Conservation (phyloP, 1,140 invertebrate genomes). For the Hermatobates lingyangjiaoensis region DNA sequence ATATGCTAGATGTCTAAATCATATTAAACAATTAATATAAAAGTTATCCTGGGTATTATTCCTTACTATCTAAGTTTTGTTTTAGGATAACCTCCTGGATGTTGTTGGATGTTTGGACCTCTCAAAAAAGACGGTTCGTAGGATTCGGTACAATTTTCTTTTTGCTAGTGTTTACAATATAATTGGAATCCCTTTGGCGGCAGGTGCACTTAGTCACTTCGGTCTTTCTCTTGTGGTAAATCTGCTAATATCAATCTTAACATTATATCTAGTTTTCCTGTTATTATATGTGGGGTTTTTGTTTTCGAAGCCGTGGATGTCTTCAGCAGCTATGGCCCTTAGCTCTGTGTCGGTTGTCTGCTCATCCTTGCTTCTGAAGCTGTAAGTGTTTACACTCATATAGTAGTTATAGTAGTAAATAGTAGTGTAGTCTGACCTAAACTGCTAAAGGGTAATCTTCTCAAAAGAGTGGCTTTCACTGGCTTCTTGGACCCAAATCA, state of each 20-base stretch:
- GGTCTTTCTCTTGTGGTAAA: slow-evolving; percentile 55
- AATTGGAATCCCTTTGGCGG: slow-evolving; percentile 90
- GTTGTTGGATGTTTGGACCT: slow-evolving; percentile 88
- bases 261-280: too few species aligned
- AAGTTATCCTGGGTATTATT: too few species aligned
- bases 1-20: too few species aligned
- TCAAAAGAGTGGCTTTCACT: too few species aligned
- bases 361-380: slow-evolving; percentile 81
- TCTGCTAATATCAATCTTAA: too few species aligned
- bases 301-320: slow-evolving; percentile 87
- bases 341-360: slow-evolving; percentile 94
- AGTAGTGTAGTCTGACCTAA: too few species aligned
- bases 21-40: too few species aligned
- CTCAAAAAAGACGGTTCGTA: slow-evolving; percentile 72
- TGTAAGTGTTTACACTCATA: too few species aligned
- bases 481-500: too few species aligned
- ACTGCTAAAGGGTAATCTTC: too few species aligned
- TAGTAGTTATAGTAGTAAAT: too few species aligned
- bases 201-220: slow-evolving; percentile 75
- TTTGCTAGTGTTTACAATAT: slow-evolving; percentile 96
- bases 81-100: slow-evolving; percentile 84
- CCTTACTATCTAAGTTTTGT: too few species aligned
- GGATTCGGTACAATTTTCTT: slow-evolving; percentile 92
- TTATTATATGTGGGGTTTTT: slow-evolving; percentile 1
- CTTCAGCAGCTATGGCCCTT: slow-evolving; percentile 93